Evolutionary conservation across 2,113 vertebrate genomes (phyloP), one percentile per base, ranked within the genome.

Genomic region (Amblyopsis rosae): DNA sequence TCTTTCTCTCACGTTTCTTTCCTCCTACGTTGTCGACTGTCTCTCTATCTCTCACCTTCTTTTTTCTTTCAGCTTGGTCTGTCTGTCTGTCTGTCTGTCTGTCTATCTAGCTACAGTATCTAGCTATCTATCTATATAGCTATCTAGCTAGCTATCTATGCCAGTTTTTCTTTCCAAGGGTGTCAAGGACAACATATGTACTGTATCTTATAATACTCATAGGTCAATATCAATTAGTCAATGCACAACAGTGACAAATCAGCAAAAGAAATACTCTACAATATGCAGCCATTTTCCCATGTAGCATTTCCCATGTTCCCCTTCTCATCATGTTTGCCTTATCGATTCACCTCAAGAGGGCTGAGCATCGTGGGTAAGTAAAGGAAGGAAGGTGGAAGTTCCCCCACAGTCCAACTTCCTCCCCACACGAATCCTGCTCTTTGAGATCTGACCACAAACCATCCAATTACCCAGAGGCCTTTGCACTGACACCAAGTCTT

Each of bases 331-430:
- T 9, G 45, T 26, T 53, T 41, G 13, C 26, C 35, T 49, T 49
- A 15, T 47, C 56, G 67, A 61, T 59, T 67, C 69, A 81, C 69
- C 72, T 50, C 68, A 73, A 78, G 76, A 61, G 58, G 76, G 72
- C 86, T 85, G 77, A 77, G 79, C 51, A 73, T 70, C 67, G 67
- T 69, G 81, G 87, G 74, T 84, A 82, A 84, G 77, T 65, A 69
- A 57, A 86, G 86, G 86, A 90, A 92, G 87, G 70, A 83, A 88
- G 86, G 82, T 91, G 83, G 90, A 92, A 92, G 90, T 90, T 91
- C 91, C 88, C 87, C 86, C 75, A 78, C 82, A 82, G 83, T 84
- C 79, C 72, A 83, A 85, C 87, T 87, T 91, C 90, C 90, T 89
- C 87, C 83, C 88, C 88, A 86, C 83, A 87, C 81, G 81, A 89